Evolutionary conservation across 2,888 invertebrate species (phyloP).

Genomic region (Ormyrus rosae): DNA sequence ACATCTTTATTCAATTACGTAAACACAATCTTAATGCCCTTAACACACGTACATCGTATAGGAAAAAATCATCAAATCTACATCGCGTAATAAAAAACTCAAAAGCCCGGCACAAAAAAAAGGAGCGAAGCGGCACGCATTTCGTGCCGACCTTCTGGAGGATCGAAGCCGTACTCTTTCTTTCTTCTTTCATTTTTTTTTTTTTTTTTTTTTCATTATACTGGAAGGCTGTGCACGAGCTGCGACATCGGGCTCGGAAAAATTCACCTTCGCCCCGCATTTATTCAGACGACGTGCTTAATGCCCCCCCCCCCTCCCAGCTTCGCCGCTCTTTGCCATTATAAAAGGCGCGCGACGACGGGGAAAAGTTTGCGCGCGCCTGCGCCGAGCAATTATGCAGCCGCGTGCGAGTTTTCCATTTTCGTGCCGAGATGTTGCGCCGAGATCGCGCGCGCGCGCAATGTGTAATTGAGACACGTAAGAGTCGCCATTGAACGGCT

Average conservation of each 20-base stretch:
- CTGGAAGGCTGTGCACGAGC: no score
- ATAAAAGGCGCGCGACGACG: neutral
- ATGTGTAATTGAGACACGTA: conserved; percentile 23
- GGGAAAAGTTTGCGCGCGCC: conserved; percentile 4
- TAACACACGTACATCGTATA: no score
- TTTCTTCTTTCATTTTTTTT: no score
- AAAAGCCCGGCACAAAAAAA: neutral
- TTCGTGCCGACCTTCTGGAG: conserved; percentile 36
- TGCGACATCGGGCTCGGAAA: conserved; percentile 11
- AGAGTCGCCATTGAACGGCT: conserved; percentile 4
- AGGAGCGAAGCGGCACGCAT: neutral
- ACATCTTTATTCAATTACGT: neutral
- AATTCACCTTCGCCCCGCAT: conserved; percentile 37
- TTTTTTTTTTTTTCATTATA: no score
- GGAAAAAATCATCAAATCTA: conserved; percentile 15
- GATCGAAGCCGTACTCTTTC: neutral
- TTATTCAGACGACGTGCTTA: neutral
- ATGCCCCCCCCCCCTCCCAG: neutral
- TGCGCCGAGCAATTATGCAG: conserved; percentile 9
- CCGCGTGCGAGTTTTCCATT: conserved; percentile 48
- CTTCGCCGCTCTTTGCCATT: conserved; percentile 15
- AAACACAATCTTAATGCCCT: neutral
- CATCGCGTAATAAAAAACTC: neutral
- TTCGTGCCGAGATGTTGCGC: conserved; percentile 39
- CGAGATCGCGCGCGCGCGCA: conserved; percentile 15